Conservation (phyloP, 2,797 vertebrate genomes). For the Malurus leucopterus region DNA sequence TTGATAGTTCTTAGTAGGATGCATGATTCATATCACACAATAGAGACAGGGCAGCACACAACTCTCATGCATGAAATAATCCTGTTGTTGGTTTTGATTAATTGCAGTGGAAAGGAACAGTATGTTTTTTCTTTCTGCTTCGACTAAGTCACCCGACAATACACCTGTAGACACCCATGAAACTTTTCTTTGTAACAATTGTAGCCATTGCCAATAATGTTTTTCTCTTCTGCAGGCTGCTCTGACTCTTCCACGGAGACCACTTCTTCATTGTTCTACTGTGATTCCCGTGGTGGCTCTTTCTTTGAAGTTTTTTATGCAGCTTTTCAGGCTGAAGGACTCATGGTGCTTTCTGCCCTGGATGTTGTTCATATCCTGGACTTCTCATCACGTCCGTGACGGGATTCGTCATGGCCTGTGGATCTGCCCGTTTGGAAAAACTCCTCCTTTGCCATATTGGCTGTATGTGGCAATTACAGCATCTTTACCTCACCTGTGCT, state of each 20-base stretch:
- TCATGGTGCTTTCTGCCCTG: conserved; percentile 95
- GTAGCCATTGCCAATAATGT: background rate
- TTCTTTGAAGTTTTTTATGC: conserved; percentile 85
- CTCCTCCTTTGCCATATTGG: conserved; percentile 90
- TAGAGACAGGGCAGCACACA: background rate
- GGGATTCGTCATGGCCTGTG: conserved; percentile 91
- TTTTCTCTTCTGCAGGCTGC: conserved; percentile 79
- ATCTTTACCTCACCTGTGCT: conserved; percentile 91
- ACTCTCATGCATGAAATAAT: background rate
- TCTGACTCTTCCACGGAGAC: conserved; percentile 84
- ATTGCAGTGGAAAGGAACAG: background rate
- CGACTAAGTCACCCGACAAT: background rate
- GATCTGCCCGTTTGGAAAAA: conserved; percentile 93
- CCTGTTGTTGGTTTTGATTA: background rate
- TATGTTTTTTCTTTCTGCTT: background rate
- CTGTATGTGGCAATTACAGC: conserved; percentile 89
- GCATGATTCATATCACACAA: background rate
- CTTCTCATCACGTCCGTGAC: conserved; percentile 91
- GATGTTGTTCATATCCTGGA: conserved; percentile 94
- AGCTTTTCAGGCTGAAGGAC: conserved; percentile 88
- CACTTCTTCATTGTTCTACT: conserved; percentile 91
- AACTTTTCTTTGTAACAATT: background rate
- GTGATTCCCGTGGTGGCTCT: conserved; percentile 86
- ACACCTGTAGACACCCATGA: background rate
- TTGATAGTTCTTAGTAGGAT: background rate